A percentile compares a stretch with the other conserved stretches of the same genome.
Conservation (phyloP, 2,888 invertebrate species). For the Euplexia lucipara region DNA sequence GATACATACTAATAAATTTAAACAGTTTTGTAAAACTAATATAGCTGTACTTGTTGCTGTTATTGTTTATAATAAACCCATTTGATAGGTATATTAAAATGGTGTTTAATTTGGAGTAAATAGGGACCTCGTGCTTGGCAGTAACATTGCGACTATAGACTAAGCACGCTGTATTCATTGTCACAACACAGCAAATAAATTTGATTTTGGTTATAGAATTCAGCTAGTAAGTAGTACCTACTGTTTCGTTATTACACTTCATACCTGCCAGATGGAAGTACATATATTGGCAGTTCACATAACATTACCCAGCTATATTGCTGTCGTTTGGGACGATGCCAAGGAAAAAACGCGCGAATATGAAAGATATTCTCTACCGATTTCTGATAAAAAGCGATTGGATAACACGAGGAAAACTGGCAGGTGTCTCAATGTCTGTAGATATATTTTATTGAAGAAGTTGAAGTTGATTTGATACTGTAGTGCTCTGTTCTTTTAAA, state of each 20-base stretch:
- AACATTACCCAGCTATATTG: conserved; percentile 27
- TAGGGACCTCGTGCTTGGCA: too few relatives aligned
- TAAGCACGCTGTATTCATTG: too few relatives aligned
- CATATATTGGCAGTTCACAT: conserved; percentile 15
- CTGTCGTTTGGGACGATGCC: conserved; percentile 40
- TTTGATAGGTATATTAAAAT: too few relatives aligned
- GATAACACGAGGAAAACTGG: conserved; percentile 18
- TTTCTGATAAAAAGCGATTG: conserved; percentile 39
- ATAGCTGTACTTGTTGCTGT: too few relatives aligned
- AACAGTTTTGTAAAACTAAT: too few relatives aligned
- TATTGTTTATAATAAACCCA: too few relatives aligned
- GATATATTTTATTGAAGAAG: conserved; percentile 32
- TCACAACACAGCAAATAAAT: too few relatives aligned
- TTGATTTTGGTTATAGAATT: not conserved
- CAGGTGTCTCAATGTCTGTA: conserved; percentile 21
- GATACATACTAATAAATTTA: too few relatives aligned
- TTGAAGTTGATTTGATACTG: too few relatives aligned
- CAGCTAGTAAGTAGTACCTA: not conserved
- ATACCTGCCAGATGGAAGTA: conserved; percentile 15
- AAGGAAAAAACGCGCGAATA: conserved; percentile 41
- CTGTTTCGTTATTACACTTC: conserved; percentile 20
- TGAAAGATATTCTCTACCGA: conserved; percentile 43
- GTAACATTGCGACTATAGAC: too few relatives aligned
- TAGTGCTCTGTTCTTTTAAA: too few relatives aligned
- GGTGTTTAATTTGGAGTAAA: too few relatives aligned